These are phyloP conservation scores for Drosophila persimilis DNA, from an alignment of 1,140 invertebrate genomes.

Conservation along the genomic window DNA sequence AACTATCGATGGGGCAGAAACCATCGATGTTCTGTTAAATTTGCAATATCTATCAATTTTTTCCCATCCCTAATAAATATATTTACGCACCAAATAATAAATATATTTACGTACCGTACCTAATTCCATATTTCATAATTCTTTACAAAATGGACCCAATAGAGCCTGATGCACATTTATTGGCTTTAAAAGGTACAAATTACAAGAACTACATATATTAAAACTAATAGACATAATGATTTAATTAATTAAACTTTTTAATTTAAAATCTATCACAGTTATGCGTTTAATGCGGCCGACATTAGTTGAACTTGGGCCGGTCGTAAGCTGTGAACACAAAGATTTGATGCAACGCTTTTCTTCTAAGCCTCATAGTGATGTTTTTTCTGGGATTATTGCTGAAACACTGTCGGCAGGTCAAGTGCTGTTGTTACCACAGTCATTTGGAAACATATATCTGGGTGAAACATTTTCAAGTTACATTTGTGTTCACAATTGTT, in stretches of 20 bases:
- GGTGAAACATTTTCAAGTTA: conserved; percentile 99
- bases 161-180: conserved; percentile 59
- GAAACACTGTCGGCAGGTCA: conserved; percentile 93
- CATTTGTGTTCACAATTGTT: conserved; percentile 98
- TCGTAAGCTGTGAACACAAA: conserved; percentile 57
- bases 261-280: conserved; percentile 27
- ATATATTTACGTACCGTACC: too few relatives aligned
- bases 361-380: conserved; percentile 34
- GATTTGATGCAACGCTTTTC: conserved; percentile 53
- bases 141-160: conserved; percentile 42
- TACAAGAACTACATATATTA: neutral
- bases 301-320: conserved; percentile 56
- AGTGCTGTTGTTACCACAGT: conserved; percentile 96
- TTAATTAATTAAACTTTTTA: too few relatives aligned
- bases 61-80: too few relatives aligned
- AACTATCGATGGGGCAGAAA: too few relatives aligned
- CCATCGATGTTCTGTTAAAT: too few relatives aligned
- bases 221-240: neutral
- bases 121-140: too few relatives aligned
- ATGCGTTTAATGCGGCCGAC: conserved; percentile 66
- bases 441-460: conserved; percentile 92
- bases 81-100: too few relatives aligned
- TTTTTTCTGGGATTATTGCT: conserved; percentile 80
- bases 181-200: conserved; percentile 57
- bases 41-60: too few relatives aligned